Evolutionary conservation across 2,888 invertebrate species (phyloP).

Genomic region (Clanis bilineata): DNA sequence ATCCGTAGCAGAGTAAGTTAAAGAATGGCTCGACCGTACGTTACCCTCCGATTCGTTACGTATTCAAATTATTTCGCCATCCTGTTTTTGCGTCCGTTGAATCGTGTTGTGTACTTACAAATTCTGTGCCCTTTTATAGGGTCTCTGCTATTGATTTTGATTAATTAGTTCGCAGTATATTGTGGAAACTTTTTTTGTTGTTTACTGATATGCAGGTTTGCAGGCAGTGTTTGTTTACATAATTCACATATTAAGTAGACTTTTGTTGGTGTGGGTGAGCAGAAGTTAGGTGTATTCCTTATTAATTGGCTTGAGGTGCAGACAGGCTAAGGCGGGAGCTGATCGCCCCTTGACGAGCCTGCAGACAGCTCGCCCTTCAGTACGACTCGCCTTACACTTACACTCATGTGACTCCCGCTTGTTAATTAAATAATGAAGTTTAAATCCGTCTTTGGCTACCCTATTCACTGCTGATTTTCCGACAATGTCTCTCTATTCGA

Average conservation of each 20-base stretch:
- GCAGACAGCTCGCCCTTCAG: slow-evolving; percentile 56
- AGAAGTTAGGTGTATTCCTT: slow-evolving; percentile 49
- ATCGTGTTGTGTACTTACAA: slow-evolving; percentile 54
- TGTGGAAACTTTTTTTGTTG: slow-evolving; percentile 19
- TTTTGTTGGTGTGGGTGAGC: slow-evolving; percentile 11
- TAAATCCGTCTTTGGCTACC: slow-evolving; percentile 51
- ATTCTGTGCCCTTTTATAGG: slow-evolving; percentile 52
- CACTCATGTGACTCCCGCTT: slow-evolving; percentile 58
- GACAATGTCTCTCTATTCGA: neutral
- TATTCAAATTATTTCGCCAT: slow-evolving; percentile 79
- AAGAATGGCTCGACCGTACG: slow-evolving; percentile 75
- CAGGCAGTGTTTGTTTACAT: neutral
- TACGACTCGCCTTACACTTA: slow-evolving; percentile 52
- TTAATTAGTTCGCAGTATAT: slow-evolving; percentile 52
- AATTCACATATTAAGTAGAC: neutral
- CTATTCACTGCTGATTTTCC: slow-evolving; percentile 1
- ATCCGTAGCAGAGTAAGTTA: slow-evolving; percentile 74
- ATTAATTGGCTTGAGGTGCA: slow-evolving; percentile 65
- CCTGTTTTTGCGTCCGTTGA: slow-evolving; percentile 75
- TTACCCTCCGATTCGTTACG: slow-evolving; percentile 78
- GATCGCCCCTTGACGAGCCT: slow-evolving; percentile 54
- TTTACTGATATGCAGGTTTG: slow-evolving; percentile 13
- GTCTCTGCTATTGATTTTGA: slow-evolving; percentile 52
- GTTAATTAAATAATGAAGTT: slow-evolving; percentile 72
- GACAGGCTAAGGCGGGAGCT: slow-evolving; percentile 46